Evolutionary conservation across 2,113 vertebrate genomes (phyloP), one percentile per base, ranked within the genome.

Genomic region (Rhodinocichla rosea): DNA sequence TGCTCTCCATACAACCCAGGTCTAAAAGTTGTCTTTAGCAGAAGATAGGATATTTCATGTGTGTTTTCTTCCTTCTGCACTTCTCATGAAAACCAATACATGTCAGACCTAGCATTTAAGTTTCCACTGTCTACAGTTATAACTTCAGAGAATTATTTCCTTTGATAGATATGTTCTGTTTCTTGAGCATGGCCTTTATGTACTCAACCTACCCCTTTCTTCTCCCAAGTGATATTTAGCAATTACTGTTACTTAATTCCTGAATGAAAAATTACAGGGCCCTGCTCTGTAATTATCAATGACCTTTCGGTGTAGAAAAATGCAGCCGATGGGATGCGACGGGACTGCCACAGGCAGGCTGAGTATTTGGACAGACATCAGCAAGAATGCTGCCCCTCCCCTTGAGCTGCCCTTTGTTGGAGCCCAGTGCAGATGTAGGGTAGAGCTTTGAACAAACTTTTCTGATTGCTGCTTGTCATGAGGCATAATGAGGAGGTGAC

Each of bases 221-320:
- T 19, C 50, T 95, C 75, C 42, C 39, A 74, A 74, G 49, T 59
- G 81, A 74, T 95, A 79, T 84, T 89, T 94, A 89, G 62, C 83
- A 89, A 79, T 88, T 94, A 83, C 80, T 84, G 59, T 89, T 91
- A 83, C 81, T 96, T 95, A 94, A 95, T 85, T 95, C 91, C 70
- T 92, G 63, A 77, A 95, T 83, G 77, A 94, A 95, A 92, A 94
- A 90, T 95, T 91, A 77, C 45, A 90, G 82, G 49, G 23, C 50
- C 67, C 75, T 90, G 50, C 55, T 89, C 59, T 87, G 82, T 89
- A 94, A 97, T 92, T 95, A 96, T 39, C 91, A 73, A 14, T 95
- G 93, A 96, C 94, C 94, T 96, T 97, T 96, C 35, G 28, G 27
- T 40, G 78, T 13, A 89, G 87, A 47, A 92, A 91, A 95, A 92